A percentile compares a stretch with the other conserved stretches of the same genome.
Evolutionary conservation across 2,113 vertebrate genomes (phyloP).

Genomic region (Crypturellus undulatus): DNA sequence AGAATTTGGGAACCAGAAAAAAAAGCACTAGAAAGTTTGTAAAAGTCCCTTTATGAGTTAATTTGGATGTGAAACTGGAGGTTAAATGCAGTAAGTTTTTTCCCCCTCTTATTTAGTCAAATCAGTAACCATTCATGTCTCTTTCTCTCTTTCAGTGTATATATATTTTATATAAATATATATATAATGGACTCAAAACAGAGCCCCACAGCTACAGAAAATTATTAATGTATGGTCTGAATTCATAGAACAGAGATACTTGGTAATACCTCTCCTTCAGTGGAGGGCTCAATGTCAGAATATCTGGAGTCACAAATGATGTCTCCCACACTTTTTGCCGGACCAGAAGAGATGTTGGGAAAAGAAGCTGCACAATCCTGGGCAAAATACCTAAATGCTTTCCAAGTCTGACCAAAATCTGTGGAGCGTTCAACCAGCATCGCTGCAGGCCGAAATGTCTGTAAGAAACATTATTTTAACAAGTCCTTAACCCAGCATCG

Average conservation of each 20-base stretch:
- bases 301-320: conserved; percentile 89
- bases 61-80: background rate
- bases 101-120: background rate
- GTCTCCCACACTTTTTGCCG: conserved; percentile 78
- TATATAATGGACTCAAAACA: background rate
- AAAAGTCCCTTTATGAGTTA: background rate
- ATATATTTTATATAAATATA: background rate
- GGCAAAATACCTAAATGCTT: conserved; percentile 87
- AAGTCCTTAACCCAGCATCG: background rate
- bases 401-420: conserved; percentile 88
- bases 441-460: conserved; percentile 91
- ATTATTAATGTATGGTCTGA: background rate
- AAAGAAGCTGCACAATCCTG: conserved; percentile 85
- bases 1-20: background rate
- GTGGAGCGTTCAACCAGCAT: conserved; percentile 90
- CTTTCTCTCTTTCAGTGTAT: background rate
- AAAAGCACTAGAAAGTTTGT: background rate
- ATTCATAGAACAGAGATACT: conserved; percentile 11
- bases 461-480: conserved; percentile 31
- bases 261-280: conserved; percentile 85
- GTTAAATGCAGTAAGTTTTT: background rate
- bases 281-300: conserved; percentile 87
- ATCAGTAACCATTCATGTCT: background rate
- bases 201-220: background rate
- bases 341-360: conserved; percentile 76